These are phyloP conservation scores for Eclectus roratus DNA, from an alignment of 2,113 vertebrate species.

Conservation along the genomic window DNA sequence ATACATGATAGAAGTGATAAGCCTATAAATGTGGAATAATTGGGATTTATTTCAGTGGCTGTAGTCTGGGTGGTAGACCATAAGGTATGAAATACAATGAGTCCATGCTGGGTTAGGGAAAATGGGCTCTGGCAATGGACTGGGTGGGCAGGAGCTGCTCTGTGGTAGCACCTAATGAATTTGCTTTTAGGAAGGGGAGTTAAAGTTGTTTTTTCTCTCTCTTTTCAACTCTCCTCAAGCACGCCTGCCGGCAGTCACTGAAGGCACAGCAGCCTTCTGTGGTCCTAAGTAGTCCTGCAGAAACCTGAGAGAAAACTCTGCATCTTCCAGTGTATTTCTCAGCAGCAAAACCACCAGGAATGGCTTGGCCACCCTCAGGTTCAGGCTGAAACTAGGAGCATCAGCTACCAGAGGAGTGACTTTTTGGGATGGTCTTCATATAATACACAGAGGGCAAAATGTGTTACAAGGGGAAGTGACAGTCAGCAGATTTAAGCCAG, in stretches of 20 bases:
- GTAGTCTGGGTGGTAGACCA: neutral
- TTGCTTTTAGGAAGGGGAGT: neutral
- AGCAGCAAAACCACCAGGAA: neutral
- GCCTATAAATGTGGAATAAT: neutral
- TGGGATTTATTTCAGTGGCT: neutral
- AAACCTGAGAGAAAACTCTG: neutral
- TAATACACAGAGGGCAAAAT: neutral
- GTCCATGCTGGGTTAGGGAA: neutral
- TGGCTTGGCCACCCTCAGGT: neutral
- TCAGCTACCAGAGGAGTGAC: neutral
- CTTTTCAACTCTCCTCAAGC: neutral
- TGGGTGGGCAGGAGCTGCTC: neutral
- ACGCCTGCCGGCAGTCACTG: neutral
- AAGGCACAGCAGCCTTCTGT: neutral
- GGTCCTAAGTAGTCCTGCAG: neutral
- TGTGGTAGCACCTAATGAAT: neutral
- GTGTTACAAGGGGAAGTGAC: neutral
- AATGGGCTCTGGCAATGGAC: neutral
- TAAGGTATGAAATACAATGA: neutral
- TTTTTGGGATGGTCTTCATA: neutral
- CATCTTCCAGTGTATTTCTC: neutral
- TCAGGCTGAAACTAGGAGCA: neutral
- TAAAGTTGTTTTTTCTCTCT: neutral
- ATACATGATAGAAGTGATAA: neutral
- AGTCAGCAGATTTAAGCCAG: neutral